phyloP scores from a whole-genome alignment of 2,888 invertebrate species.

The Poecilus cupreus region DNA sequence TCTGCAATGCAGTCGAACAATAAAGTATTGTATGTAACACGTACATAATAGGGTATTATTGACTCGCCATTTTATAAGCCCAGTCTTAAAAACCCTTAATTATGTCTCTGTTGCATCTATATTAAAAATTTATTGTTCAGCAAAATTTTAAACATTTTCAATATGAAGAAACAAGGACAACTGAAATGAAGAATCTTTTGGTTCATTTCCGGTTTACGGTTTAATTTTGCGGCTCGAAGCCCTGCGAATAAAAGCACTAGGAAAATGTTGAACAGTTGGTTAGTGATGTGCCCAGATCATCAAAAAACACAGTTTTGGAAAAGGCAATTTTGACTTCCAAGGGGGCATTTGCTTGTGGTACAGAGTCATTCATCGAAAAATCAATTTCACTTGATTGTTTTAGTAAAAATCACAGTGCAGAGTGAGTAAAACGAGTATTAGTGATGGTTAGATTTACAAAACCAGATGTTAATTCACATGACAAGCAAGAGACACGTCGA shows the following conservation, averaged over 20 bases:
- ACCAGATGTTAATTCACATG: constrained; percentile 55
- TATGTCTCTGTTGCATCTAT: too few species aligned
- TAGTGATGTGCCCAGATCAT: constrained; percentile 52
- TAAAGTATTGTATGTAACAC: too few species aligned
- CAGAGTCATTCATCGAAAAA: constrained; percentile 27
- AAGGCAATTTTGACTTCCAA: constrained; percentile 28
- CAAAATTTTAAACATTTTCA: too few species aligned
- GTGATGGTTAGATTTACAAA: constrained; percentile 57
- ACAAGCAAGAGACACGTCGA: constrained; percentile 49
- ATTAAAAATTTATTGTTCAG: too few species aligned
- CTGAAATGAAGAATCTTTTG: too few species aligned
- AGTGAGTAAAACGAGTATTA: constrained; percentile 49
- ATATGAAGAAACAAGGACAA: too few species aligned
- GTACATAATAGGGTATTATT: too few species aligned
- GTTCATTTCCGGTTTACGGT: too few species aligned
- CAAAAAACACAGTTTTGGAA: constrained; percentile 25
- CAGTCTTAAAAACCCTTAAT: too few species aligned
- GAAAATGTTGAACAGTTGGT: background rate
- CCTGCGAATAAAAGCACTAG: constrained; percentile 33
- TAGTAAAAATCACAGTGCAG: constrained; percentile 54
- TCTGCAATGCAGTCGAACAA: too few species aligned
- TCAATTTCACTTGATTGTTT: constrained; percentile 27
- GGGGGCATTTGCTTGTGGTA: constrained; percentile 48
- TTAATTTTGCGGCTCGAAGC: too few species aligned
- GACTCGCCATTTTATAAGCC: too few species aligned